Evolutionary conservation across 1,140 invertebrate genomes (phyloP), one percentile per base, ranked within the genome.

Genomic region (Drosophila chauvacae): DNA sequence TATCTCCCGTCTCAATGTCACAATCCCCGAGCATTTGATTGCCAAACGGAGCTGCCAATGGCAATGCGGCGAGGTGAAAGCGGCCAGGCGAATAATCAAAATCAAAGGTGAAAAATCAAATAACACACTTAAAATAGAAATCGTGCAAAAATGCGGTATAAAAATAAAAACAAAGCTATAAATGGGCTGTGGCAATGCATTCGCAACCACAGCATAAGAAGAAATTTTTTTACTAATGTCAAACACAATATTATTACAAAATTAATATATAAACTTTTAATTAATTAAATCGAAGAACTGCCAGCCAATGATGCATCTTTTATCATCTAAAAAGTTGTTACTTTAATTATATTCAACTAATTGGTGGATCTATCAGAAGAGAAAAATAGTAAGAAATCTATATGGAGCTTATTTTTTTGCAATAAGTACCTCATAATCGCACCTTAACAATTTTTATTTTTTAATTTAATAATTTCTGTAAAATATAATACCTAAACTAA

Each of bases 111-210:
- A 26, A 61, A 44, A 64, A 63, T 30, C 23, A 26, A 41, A 48
- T 39, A 60, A 44, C 33, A 47, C 35, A 64, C 26, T 33, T 44
- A 7, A 77, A 78, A 77, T 51, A 78, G 66, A 78, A 78, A 78
- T 78, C 76, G 65, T 77, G 74, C 59, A 78, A 58, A 78, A 78
- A 77, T 59, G 66, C 23, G 37, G 47, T 71, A 63, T 47, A 35
- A 70, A 62, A 70, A 70, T 75, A 55, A 64, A 56, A 63, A 61
- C 23, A 53, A 60, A 73, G n/a, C 44, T 33, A 47, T 33, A 56
- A 64, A 57, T 68, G 64, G 30, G 41, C 16, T 18, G 35, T 66
- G 28, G 33, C 28, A 60, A 39, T 69, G 13, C n/a, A 20, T 33
- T 20, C 6, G 6, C 28, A 33, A 33, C 7, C 13, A 23, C 1